phyloP scores from a whole-genome alignment of 2,888 invertebrate species.

The Hipparchia sbordonii region DNA sequence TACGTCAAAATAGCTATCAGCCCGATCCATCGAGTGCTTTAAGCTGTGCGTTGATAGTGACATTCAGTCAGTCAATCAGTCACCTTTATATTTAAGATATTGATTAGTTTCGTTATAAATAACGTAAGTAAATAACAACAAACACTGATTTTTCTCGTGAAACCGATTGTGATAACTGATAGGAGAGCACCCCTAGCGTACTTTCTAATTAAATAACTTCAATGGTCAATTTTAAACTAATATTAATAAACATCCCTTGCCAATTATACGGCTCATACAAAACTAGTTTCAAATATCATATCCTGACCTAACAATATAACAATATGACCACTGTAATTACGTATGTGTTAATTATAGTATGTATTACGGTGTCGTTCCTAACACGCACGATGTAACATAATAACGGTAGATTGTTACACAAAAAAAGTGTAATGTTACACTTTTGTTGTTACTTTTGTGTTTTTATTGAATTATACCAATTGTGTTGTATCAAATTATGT shows the following conservation, averaged over 20 bases:
- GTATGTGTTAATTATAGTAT: conserved; percentile 15
- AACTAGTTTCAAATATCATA: conserved; percentile 34
- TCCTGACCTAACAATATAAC: conserved; percentile 27
- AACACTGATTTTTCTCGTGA: too few species aligned
- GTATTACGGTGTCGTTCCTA: conserved; percentile 19
- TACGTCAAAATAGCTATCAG: too few species aligned
- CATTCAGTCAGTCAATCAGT: too few species aligned
- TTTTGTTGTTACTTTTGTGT: conserved; percentile 24
- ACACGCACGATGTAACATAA: conserved; percentile 11
- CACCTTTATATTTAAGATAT: too few species aligned
- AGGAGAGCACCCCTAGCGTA: too few species aligned
- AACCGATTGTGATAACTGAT: too few species aligned
- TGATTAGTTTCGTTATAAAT: too few species aligned
- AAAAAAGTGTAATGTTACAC: conserved; percentile 29
- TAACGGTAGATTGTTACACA: not conserved
- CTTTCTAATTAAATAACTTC: too few species aligned
- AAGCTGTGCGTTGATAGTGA: too few species aligned
- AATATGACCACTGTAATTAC: conserved; percentile 32
- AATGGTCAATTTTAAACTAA: not conserved
- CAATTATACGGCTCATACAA: conserved; percentile 21
- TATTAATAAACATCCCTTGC: not conserved
- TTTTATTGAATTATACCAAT: conserved; percentile 24
- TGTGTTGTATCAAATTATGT: conserved; percentile 19
- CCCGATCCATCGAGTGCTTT: too few species aligned
- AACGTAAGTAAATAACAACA: too few species aligned